phyloP scores from a whole-genome alignment of 2,888 invertebrate species.

The Platycheirus albimanus region DNA sequence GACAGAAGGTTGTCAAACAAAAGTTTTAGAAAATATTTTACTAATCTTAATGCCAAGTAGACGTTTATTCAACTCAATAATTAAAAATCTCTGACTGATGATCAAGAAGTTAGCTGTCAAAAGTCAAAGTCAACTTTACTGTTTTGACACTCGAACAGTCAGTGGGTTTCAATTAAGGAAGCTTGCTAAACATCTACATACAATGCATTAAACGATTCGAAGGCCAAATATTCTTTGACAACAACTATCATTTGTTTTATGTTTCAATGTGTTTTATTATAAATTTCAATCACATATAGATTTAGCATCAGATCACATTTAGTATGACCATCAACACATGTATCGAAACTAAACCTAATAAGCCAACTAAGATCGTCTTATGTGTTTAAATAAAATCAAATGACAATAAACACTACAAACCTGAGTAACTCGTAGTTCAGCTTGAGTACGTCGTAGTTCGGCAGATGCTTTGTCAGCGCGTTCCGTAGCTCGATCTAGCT shows the following conservation, averaged over 20 bases:
- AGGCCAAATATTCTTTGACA: slow-evolving; percentile 49
- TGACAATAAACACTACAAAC: slow-evolving; percentile 79
- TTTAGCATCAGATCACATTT: slow-evolving; percentile 64
- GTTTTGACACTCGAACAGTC: background rate
- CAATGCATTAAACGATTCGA: background rate
- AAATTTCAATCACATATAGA: slow-evolving; percentile 43
- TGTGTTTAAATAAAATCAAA: slow-evolving; percentile 14
- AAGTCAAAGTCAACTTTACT: background rate
- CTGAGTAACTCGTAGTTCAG: slow-evolving; percentile 95
- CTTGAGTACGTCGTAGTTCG: slow-evolving; percentile 93
- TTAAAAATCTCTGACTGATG: too few species aligned
- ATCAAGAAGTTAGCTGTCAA: too few species aligned
- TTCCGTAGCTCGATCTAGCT: slow-evolving; percentile 91
- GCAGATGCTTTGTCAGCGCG: slow-evolving; percentile 92
- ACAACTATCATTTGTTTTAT: slow-evolving; percentile 51
- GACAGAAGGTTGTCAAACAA: slow-evolving; percentile 54
- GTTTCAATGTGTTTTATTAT: slow-evolving; percentile 51
- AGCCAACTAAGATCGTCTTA: slow-evolving; percentile 65
- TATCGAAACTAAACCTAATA: slow-evolving; percentile 63
- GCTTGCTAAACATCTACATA: too few species aligned
- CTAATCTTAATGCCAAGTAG: too few species aligned
- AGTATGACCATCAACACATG: slow-evolving; percentile 60
- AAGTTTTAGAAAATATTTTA: background rate
- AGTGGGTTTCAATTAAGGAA: background rate
- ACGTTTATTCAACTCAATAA: too few species aligned